Evolutionary conservation across 2,113 vertebrate species (phyloP).

Genomic region (Gallinago jamesoni): DNA sequence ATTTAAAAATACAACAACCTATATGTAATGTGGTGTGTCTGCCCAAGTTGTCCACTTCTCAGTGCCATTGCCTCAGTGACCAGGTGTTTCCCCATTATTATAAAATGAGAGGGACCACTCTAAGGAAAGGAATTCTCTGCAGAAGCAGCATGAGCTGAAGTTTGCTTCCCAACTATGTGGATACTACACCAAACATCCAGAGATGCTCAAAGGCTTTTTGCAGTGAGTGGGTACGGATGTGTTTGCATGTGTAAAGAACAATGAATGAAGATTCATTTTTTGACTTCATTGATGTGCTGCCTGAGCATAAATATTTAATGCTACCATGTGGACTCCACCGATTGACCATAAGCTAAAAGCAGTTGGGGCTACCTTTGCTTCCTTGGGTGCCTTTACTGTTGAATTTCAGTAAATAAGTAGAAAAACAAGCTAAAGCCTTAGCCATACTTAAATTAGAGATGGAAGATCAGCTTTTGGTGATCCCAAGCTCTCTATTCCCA

Average conservation of each 20-base stretch:
- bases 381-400: background rate
- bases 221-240: rapidly evolving
- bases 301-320: background rate
- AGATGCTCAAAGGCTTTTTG: background rate
- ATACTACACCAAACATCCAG: background rate
- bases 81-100: background rate
- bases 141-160: background rate
- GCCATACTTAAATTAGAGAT: background rate
- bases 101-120: background rate
- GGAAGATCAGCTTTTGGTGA: background rate
- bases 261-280: background rate
- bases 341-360: background rate
- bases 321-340: background rate
- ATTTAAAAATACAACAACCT: background rate
- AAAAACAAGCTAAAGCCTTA: background rate
- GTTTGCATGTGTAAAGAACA: background rate
- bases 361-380: background rate
- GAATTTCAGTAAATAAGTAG: background rate
- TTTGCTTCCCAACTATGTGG: rapidly evolving
- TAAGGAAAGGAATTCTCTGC: background rate
- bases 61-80: background rate
- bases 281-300: background rate
- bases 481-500: background rate
- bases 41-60: background rate
- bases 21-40: background rate